A percentile compares a stretch with the other conserved stretches of the same genome.
Conservation (phyloP, 2,888 invertebrate genomes). For the Hirtodrosophila trivittata region DNA sequence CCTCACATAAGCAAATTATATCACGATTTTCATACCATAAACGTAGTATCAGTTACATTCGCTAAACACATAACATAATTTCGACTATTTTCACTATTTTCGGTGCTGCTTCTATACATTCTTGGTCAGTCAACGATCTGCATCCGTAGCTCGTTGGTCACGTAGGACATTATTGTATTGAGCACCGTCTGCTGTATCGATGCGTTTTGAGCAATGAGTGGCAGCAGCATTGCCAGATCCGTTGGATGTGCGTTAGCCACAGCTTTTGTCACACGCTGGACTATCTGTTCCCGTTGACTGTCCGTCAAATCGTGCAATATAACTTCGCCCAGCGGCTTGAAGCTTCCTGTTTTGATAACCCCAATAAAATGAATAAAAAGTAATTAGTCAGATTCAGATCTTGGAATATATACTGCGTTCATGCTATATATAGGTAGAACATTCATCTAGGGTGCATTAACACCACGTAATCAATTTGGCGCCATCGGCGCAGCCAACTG, state of each 20-base stretch:
- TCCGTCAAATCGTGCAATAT: constrained; percentile 81
- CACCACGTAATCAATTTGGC: too few species aligned
- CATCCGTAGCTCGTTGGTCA: constrained; percentile 81
- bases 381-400: not conserved
- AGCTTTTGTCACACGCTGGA: constrained; percentile 75
- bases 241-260: constrained; percentile 76
- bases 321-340: constrained; percentile 81
- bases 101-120: too few species aligned
- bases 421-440: too few species aligned
- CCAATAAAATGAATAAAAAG: not conserved
- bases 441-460: too few species aligned
- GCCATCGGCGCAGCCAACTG: too few species aligned
- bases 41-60: too few species aligned
- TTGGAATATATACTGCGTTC: too few species aligned
- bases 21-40: too few species aligned
- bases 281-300: constrained; percentile 73
- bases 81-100: too few species aligned
- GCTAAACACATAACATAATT: too few species aligned
- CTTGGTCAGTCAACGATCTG: constrained; percentile 77
- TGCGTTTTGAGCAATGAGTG: constrained; percentile 75
- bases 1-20: too few species aligned
- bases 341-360: constrained; percentile 64
- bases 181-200: constrained; percentile 79
- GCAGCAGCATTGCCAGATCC: constrained; percentile 79
- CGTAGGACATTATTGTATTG: constrained; percentile 74